Percentiles rank a stretch among this genome's conserved stretches.
These are phyloP conservation scores for Pollicipes pollicipes DNA, from an alignment of 1,140 invertebrate species.

Conservation along the genomic window DNA sequence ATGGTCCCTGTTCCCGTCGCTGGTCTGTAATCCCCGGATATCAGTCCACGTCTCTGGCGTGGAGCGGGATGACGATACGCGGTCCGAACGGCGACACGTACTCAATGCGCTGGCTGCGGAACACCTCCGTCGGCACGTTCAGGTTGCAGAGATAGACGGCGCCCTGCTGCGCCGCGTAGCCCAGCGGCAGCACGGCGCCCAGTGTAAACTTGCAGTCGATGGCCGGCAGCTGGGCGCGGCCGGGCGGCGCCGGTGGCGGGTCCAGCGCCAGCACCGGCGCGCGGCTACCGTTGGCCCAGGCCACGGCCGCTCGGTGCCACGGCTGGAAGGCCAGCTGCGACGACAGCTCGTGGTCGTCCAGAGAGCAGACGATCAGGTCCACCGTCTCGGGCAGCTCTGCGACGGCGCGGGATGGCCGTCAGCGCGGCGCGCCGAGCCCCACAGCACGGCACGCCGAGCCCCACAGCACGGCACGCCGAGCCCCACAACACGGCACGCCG, in stretches of 20 bases:
- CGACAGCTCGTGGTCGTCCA: conserved; percentile 33
- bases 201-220: conserved; percentile 54
- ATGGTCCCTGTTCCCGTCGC: too few relatives aligned
- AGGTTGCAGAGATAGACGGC: conserved; percentile 65
- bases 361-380: conserved; percentile 48
- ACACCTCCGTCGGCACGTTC: conserved; percentile 57
- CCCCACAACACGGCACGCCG: conserved; percentile 31
- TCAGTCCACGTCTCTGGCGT: too few relatives aligned
- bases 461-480: conserved; percentile 16
- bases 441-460: too few relatives aligned
- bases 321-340: conserved; percentile 14
- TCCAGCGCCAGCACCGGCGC: conserved; percentile 65
- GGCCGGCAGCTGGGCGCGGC: conserved; percentile 24
- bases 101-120: conserved; percentile 50
- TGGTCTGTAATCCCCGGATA: too few relatives aligned
- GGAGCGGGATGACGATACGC: conserved; percentile 28
- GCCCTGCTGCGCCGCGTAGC: conserved; percentile 47
- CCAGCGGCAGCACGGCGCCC: conserved; percentile 51
- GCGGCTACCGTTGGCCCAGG: conserved; percentile 35
- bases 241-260: conserved; percentile 36
- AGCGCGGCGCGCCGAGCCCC: conserved; percentile 12
- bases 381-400: conserved; percentile 23
- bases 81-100: conserved; percentile 77
- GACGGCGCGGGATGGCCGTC: conserved; percentile 24
- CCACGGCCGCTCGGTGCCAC: conserved; percentile 10